Percentiles rank a stretch among this genome's conserved stretches.
Conservation (phyloP, 2,113 vertebrate genomes). For the Gobius niger region DNA sequence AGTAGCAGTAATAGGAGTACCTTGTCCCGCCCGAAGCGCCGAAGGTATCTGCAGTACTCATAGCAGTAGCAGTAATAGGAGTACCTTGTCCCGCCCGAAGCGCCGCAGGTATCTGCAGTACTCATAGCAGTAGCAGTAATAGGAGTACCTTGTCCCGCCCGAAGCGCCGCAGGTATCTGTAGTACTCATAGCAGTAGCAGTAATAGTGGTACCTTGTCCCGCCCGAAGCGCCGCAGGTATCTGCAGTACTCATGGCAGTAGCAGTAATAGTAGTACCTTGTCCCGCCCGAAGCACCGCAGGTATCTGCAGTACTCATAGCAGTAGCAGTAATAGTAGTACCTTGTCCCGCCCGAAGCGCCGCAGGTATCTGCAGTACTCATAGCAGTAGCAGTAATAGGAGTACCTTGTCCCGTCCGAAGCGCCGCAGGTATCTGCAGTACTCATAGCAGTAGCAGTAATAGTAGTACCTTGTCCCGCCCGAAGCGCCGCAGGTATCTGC, state of each 20-base stretch:
- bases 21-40: too few species aligned
- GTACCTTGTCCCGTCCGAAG: constrained; percentile 91
- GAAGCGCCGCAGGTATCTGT: too few species aligned
- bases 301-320: constrained; percentile 72
- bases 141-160: too few species aligned
- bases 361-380: constrained; percentile 79
- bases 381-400: not conserved
- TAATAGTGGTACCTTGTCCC: constrained; percentile 84
- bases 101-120: too few species aligned
- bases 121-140: too few species aligned
- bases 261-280: constrained; percentile 83
- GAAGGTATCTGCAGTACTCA: too few species aligned
- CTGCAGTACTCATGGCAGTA: constrained; percentile 62
- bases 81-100: too few species aligned
- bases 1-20: too few species aligned
- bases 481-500: too few species aligned
- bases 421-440: constrained; percentile 84
- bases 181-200: too few species aligned
- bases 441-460: not conserved
- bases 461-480: too few species aligned
- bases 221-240: constrained; percentile 87
- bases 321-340: constrained; percentile 68
- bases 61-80: too few species aligned
- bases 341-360: constrained; percentile 92
- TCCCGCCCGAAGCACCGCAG: constrained; percentile 90